A percentile compares a stretch with the other conserved stretches of the same genome.
These are phyloP conservation scores for Neosilurus hyrtlii DNA, from an alignment of 2,797 vertebrate species.

Conservation along the genomic window DNA sequence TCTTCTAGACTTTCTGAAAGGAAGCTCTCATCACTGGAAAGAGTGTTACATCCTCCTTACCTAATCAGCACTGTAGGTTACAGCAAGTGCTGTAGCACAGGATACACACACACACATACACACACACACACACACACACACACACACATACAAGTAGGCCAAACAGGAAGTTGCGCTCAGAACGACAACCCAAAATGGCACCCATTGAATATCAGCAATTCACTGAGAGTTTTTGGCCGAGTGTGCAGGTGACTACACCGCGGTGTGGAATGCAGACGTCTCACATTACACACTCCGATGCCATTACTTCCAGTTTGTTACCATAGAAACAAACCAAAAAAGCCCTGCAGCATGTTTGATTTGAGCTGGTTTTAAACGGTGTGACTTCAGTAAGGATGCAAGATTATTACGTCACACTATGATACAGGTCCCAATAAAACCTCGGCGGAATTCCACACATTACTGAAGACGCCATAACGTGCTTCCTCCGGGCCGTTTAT, in stretches of 20 bases:
- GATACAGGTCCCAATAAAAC: neutral
- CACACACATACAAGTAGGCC: neutral
- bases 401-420: neutral
- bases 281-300: neutral
- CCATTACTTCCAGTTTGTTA: neutral
- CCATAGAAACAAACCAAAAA: neutral
- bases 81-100: neutral
- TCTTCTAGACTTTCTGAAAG: slow-evolving; percentile 2
- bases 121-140: neutral
- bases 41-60: slow-evolving; percentile 9
- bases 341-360: neutral
- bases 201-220: no score
- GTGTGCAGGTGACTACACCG: neutral
- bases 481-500: no score
- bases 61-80: neutral
- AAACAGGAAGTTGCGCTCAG: slow-evolving; percentile 5
- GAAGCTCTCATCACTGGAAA: neutral
- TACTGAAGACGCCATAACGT: no score
- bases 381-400: neutral
- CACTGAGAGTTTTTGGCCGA: neutral
- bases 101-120: neutral
- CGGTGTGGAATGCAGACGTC: neutral
- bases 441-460: no score
- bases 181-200: neutral
- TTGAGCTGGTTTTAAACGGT: neutral